Evolutionary conservation across 2,797 vertebrate species (phyloP).

Genomic region (Orientallactaga sibirica): DNA sequence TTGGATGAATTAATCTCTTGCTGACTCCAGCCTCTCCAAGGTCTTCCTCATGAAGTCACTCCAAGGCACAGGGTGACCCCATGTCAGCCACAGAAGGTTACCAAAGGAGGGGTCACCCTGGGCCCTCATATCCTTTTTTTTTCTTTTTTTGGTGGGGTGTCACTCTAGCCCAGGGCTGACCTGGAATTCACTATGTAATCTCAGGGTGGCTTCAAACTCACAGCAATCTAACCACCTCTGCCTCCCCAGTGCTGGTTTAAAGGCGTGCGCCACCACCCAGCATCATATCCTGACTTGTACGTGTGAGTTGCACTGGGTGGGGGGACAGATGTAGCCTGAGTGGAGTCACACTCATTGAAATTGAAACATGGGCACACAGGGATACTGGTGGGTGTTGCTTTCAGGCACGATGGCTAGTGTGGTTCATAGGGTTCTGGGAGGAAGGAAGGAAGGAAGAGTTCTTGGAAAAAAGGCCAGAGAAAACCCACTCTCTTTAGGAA

Average conservation of each 20-base stretch:
- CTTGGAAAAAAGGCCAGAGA: not conserved
- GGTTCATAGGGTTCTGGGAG: not conserved
- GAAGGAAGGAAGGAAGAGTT: not conserved
- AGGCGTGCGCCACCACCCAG: too few species aligned
- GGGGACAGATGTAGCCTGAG: not conserved
- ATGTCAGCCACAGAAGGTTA: not conserved
- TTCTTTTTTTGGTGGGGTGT: too few species aligned
- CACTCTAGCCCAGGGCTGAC: too few species aligned
- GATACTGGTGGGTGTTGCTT: not conserved
- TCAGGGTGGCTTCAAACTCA: too few species aligned
- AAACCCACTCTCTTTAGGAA: not conserved
- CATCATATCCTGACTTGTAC: not conserved
- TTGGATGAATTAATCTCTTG: conserved; percentile 87
- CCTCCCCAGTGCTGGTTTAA: too few species aligned
- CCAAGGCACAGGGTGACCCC: not conserved
- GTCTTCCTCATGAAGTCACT: conserved; percentile 51
- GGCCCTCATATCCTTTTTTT: too few species aligned
- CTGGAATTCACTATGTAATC: too few species aligned
- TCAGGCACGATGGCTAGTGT: not conserved
- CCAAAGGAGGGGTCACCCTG: not conserved
- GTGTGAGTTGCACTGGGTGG: not conserved
- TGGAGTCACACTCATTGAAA: not conserved
- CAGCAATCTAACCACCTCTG: too few species aligned
- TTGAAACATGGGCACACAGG: not conserved
- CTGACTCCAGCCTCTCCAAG: conserved; percentile 73